Evolutionary conservation across 2,888 invertebrate species (phyloP), one percentile per base, ranked within the genome.

Genomic region (Tenthredo livida): DNA sequence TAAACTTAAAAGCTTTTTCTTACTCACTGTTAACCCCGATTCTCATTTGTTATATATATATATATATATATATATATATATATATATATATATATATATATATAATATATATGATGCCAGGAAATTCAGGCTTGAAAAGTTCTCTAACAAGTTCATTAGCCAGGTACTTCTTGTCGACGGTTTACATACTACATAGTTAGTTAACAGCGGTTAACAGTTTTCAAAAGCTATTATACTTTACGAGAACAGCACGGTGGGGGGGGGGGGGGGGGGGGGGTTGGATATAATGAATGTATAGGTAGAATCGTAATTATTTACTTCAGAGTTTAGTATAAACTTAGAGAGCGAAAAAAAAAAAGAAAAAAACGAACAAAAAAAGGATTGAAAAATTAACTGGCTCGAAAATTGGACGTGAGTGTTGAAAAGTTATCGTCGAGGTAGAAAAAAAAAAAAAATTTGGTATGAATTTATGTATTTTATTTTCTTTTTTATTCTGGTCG

Each of bases 161-260:
- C 12, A 12, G 61, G 61, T 61, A 12, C 67, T 67, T 67, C 67
- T 67, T 67, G 33, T 33, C 5, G 17, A 15, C 67, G 33, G 67
- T 33, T 67, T 33, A 61, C 33, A 67, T 29, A 33, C 33, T 33
- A 61, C 33, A 67, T 29, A 33, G 67, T 67, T 67, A 67, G 67
- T 67, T 33, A 29, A 67, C 67, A 29, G 67, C 33, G 33, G 67
- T 67, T 33, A 29, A 67, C 67, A 29, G 67, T 67, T 67, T 67
- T 67, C 67, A 67, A 29, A 67, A 67, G 29, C 25, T 33, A 33
- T 67, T 67, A 67, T 33, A 67, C 29, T 67, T 67, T 67, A 67
- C 67, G 15, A 67, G 15, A 54, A 17, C 15, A 33, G 33, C 25
- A 10, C 61, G 4, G 6, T 2, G 37, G 37, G 37, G 2, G 12